Evolutionary conservation across 2,113 vertebrate genomes (phyloP).

Genomic region (Forbesichthys papilliferus): DNA sequence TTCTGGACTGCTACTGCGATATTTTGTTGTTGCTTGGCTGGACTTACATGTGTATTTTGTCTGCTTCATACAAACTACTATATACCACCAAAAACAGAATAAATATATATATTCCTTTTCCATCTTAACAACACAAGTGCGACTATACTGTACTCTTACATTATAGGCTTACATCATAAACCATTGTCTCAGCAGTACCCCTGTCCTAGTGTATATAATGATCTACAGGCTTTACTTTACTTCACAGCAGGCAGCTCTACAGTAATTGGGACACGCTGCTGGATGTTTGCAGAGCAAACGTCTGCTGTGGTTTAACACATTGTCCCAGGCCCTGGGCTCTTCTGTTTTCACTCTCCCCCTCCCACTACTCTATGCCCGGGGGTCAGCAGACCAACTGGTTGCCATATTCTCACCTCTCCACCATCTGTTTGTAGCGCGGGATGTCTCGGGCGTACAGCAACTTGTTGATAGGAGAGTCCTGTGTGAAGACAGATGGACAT

Average conservation of each 20-base stretch:
- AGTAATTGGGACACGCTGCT: conserved; percentile 24
- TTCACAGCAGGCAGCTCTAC: conserved; percentile 40
- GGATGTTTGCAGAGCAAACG: conserved; percentile 54
- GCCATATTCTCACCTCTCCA: conserved; percentile 75
- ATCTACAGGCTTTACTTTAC: conserved; percentile 25
- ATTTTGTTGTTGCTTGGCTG: no score
- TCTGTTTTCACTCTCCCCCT: neutral
- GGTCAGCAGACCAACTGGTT: conserved; percentile 45
- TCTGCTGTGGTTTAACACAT: conserved; percentile 58
- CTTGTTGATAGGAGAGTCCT: conserved; percentile 82
- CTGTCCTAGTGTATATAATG: conserved; percentile 17
- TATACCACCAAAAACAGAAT: no score
- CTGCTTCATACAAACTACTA: no score
- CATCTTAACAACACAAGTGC: no score
- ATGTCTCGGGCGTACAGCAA: conserved; percentile 79
- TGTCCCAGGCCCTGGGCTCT: conserved; percentile 26
- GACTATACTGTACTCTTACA: no score
- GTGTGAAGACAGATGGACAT: conserved; percentile 31
- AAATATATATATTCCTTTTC: no score
- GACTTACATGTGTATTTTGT: no score
- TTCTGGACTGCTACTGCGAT: no score
- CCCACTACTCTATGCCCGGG: conserved; percentile 7
- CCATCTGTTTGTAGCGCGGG: conserved; percentile 82
- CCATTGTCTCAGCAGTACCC: no score
- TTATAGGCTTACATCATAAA: no score